Conservation (phyloP, 2,797 vertebrate genomes). For the Pitangus sulphuratus region DNA sequence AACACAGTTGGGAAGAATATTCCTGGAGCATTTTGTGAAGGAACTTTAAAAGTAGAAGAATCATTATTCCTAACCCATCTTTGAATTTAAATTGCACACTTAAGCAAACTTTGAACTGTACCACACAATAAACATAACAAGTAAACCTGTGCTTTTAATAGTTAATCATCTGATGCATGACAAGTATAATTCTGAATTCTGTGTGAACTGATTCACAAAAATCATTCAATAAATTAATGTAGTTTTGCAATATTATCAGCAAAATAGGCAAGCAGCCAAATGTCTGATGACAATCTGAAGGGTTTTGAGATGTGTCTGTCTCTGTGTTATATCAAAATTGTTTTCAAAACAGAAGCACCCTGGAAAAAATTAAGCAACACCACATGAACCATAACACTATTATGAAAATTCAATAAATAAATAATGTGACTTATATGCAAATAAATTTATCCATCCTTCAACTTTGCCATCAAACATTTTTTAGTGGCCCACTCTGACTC, state of each 20-base stretch:
- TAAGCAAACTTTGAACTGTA: slow-evolving; percentile 73
- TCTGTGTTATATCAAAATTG: slow-evolving; percentile 73
- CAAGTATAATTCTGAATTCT: slow-evolving; percentile 75
- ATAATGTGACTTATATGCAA: slow-evolving; percentile 71
- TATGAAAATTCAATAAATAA: slow-evolving; percentile 78
- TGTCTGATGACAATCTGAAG: slow-evolving; percentile 79
- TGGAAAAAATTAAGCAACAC: slow-evolving; percentile 66
- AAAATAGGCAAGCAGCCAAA: slow-evolving; percentile 79
- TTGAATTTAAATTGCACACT: slow-evolving; percentile 76
- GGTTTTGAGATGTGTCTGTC: slow-evolving; percentile 77
- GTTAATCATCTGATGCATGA: slow-evolving; percentile 72
- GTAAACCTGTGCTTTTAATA: slow-evolving; percentile 75
- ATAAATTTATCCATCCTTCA: slow-evolving; percentile 66
- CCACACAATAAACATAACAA: slow-evolving; percentile 69
- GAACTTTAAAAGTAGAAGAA: slow-evolving; percentile 68
- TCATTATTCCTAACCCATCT: slow-evolving; percentile 73
- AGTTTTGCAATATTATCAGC: slow-evolving; percentile 78
- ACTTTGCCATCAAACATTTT: slow-evolving; percentile 41
- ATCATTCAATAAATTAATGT: slow-evolving; percentile 79
- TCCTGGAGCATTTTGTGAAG: slow-evolving; percentile 54
- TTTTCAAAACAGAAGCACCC: slow-evolving; percentile 79
- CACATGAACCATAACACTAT: slow-evolving; percentile 60
- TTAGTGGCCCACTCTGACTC: slow-evolving; percentile 4
- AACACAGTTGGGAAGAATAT: slow-evolving; percentile 32
- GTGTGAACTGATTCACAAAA: slow-evolving; percentile 78